phyloP scores from a whole-genome alignment of 2,888 invertebrate species.

The Pterobdella sp. region DNA sequence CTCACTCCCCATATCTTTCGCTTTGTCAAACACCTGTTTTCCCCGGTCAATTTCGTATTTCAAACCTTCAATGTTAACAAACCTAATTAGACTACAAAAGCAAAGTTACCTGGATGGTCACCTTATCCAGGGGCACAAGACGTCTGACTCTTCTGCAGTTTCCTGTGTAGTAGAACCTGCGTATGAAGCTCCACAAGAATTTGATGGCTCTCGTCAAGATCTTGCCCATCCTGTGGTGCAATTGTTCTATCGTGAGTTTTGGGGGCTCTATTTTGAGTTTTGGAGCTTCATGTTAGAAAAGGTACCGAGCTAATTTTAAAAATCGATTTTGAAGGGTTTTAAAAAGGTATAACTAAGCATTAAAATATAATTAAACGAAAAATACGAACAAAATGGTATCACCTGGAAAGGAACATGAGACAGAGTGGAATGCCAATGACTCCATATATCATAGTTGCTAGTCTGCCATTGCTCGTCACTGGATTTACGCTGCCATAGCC shows the following conservation, averaged over 20 bases:
- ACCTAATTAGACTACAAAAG: not conserved
- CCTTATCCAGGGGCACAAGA: slow-evolving; percentile 13
- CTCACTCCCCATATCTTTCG: slow-evolving; percentile 3
- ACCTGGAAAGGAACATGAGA: slow-evolving; percentile 82
- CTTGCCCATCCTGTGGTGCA: slow-evolving; percentile 59
- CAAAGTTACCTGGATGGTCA: slow-evolving; percentile 9
- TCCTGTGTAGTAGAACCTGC: slow-evolving; percentile 64
- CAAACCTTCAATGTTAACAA: not conserved
- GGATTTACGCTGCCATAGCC: slow-evolving; percentile 95
- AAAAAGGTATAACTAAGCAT: not conserved
- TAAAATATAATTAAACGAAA: not conserved
- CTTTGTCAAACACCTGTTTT: slow-evolving; percentile 10
- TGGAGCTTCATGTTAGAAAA: not conserved
- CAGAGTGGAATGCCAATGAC: slow-evolving; percentile 91
- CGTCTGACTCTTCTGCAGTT: slow-evolving; percentile 63
- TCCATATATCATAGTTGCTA: slow-evolving; percentile 84
- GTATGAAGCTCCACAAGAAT: slow-evolving; percentile 63
- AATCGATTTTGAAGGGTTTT: no score
- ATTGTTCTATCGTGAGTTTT: not conserved
- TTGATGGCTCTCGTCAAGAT: slow-evolving; percentile 81
- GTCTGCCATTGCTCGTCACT: slow-evolving; percentile 72
- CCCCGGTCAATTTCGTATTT: not conserved
- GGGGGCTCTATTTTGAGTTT: not conserved
- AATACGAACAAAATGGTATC: not conserved
- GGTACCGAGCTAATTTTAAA: not conserved